Evolutionary conservation across 1,140 invertebrate genomes (phyloP).

Genomic region (Octopus bimaculoides): DNA sequence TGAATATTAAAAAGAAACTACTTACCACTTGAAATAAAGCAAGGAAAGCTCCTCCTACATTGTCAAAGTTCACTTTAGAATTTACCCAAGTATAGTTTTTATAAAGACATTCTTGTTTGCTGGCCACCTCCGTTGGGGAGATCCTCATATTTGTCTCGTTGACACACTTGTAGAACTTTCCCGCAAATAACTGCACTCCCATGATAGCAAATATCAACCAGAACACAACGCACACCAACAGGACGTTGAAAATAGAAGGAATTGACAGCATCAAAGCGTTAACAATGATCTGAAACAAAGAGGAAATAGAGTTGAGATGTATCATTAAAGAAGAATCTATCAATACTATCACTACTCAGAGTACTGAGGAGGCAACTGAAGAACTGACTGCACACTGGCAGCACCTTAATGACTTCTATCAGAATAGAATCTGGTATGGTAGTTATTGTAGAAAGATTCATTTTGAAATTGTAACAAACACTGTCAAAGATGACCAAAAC

Average conservation of each 20-base stretch:
- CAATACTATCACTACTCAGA: neutral
- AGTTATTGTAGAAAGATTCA: too few relatives aligned
- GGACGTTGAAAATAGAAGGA: slow-evolving; percentile 91
- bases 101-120: slow-evolving; percentile 38
- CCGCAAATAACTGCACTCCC: slow-evolving; percentile 83
- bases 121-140: slow-evolving; percentile 26
- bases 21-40: slow-evolving; percentile 90
- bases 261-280: slow-evolving; percentile 93
- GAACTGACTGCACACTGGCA: too few relatives aligned
- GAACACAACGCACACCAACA: slow-evolving; percentile 86
- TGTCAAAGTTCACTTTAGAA: slow-evolving; percentile 96
- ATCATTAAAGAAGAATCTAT: neutral
- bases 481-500: too few relatives aligned
- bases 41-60: slow-evolving; percentile 93
- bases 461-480: too few relatives aligned
- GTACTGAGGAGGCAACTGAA: too few relatives aligned
- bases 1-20: neutral
- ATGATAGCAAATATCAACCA: slow-evolving; percentile 93
- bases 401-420: too few relatives aligned
- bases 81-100: slow-evolving; percentile 87
- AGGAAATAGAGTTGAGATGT: neutral
- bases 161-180: slow-evolving; percentile 90
- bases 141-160: slow-evolving; percentile 63
- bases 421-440: too few relatives aligned
- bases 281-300: slow-evolving; percentile 76